Percentiles rank a stretch among this genome's conserved stretches.
Evolutionary conservation across 92 coral and sea anemone species (phyloP).

Genomic region (Parazoanthus swiftii): DNA sequence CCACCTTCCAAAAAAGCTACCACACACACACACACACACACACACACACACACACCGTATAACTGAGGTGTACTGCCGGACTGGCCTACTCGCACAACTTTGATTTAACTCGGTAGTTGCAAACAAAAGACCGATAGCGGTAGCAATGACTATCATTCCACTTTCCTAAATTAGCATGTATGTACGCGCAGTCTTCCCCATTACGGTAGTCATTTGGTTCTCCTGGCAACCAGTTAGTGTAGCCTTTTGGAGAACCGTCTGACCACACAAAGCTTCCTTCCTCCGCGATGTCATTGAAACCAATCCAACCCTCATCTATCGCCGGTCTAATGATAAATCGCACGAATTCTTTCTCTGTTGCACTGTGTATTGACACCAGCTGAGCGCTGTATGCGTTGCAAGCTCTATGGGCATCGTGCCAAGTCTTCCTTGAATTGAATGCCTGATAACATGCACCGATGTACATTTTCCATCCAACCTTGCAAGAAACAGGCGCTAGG

Average conservation of each 20-base stretch:
- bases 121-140: background rate
- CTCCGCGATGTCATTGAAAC: background rate
- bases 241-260: background rate
- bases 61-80: no score
- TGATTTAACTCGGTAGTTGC: background rate
- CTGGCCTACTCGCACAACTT: no score
- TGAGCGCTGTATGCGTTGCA: constrained; percentile 9
- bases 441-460: background rate
- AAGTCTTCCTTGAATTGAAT: background rate
- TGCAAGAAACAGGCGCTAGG: background rate
- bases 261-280: constrained; percentile 13
- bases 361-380: background rate
- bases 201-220: background rate
- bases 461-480: background rate
- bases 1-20: no score
- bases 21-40: no score
- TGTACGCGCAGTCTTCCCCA: background rate
- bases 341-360: background rate
- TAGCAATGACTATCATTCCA: background rate
- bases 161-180: background rate
- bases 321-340: background rate
- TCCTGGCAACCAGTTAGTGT: background rate
- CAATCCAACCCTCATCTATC: background rate
- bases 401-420: background rate
- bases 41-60: no score